These are phyloP conservation scores for Pristionchus entomophagus DNA, from an alignment of 2,888 invertebrate species.

Conservation along the genomic window DNA sequence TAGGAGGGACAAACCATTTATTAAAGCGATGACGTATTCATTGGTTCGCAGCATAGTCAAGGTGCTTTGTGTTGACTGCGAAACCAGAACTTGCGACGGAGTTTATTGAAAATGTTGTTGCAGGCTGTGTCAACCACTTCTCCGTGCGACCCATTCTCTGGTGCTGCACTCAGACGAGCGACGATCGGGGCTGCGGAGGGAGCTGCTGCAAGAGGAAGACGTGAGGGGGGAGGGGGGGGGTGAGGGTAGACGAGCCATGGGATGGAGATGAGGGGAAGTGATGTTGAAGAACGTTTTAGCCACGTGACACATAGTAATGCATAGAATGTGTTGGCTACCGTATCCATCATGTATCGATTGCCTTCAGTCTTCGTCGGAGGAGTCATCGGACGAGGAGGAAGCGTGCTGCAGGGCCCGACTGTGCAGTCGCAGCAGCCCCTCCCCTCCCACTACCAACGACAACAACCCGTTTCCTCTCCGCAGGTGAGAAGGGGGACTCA, in stretches of 20 bases:
- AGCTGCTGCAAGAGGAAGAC: not conserved
- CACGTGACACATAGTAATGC: too few relatives aligned
- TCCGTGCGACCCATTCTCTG: not conserved
- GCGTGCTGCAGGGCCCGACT: constrained; percentile 11
- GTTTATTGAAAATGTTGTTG: too few relatives aligned
- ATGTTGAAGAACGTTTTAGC: too few relatives aligned
- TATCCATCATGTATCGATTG: not conserved
- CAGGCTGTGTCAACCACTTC: not conserved
- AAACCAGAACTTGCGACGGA: too few relatives aligned
- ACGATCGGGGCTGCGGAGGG: not conserved
- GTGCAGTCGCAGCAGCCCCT: constrained; percentile 28
- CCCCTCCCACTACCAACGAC: not conserved
- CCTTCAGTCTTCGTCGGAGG: constrained; percentile 12
- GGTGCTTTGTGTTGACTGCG: too few relatives aligned
- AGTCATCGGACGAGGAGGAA: constrained; percentile 12
- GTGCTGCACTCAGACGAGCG: constrained; percentile 8
- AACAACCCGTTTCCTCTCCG: constrained; percentile 30
- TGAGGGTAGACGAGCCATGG: not conserved
- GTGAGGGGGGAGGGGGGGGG: not conserved
- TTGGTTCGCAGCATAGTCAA: too few relatives aligned
- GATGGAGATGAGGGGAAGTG: too few relatives aligned
- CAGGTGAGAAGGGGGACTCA: too few relatives aligned
- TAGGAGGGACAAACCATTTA: too few relatives aligned
- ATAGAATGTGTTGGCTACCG: too few relatives aligned
- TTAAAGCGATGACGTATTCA: too few relatives aligned